Percentiles rank a stretch among this genome's conserved stretches.
These are phyloP conservation scores for Achroia grisella DNA, from an alignment of 1,140 invertebrate species.

Conservation along the genomic window DNA sequence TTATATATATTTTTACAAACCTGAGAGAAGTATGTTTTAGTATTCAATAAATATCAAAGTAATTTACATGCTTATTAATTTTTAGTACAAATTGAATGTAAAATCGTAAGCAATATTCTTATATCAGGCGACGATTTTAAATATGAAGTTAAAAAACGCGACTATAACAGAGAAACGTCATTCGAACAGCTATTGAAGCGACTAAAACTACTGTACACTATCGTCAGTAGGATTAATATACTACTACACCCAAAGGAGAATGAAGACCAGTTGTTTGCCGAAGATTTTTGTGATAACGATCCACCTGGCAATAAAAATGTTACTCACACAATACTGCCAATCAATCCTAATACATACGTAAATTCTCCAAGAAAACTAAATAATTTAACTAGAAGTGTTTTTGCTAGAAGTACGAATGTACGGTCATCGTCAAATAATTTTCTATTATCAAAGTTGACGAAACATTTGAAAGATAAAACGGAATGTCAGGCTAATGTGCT, in stretches of 20 bases:
- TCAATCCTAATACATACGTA: conserved; percentile 35
- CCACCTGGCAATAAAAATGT: conserved; percentile 18
- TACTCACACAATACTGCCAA: conserved; percentile 35
- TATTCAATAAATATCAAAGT: too few relatives aligned
- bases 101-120: conserved; percentile 52
- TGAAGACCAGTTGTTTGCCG: conserved; percentile 31
- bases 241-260: conserved; percentile 43
- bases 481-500: conserved; percentile 24
- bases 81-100: conserved; percentile 63
- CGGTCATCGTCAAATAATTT: conserved; percentile 35
- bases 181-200: conserved; percentile 53
- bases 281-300: conserved; percentile 27
- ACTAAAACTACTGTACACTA: conserved; percentile 56
- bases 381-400: conserved; percentile 42
- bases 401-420: conserved; percentile 38
- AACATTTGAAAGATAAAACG: conserved; percentile 32
- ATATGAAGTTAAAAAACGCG: conserved; percentile 31
- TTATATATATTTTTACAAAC: too few relatives aligned
- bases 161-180: conserved; percentile 18
- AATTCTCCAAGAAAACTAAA: conserved; percentile 32
- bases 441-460: conserved; percentile 38
- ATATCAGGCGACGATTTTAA: conserved; percentile 28
- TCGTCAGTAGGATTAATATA: conserved; percentile 45
- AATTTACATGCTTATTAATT: conserved; percentile 7
- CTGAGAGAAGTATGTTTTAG: too few relatives aligned